Evolutionary conservation across 2,797 vertebrate species (phyloP), one percentile per base, ranked within the genome.

Genomic region (Characodon lateralis): DNA sequence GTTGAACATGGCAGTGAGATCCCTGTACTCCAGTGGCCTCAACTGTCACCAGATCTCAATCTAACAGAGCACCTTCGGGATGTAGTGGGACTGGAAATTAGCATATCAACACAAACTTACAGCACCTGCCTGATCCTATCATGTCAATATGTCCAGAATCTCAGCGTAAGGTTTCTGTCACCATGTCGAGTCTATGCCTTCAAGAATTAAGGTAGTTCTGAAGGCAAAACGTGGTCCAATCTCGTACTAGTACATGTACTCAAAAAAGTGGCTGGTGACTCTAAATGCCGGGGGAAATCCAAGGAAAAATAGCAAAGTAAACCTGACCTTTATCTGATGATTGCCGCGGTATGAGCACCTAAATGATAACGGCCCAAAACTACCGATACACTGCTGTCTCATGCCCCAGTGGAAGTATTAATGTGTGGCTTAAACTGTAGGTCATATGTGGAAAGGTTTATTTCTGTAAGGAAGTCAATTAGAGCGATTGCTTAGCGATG

Each of bases 401-500:
- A 43, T 79, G 51, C 39, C 71, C 76, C 82, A 72, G 68, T 83
- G 79, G 84, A 78, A n/a, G 71, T 59, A 61, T 66, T 86, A 83
- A 87, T 77, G 71, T 78, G 66, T 80, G 68, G 53, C 77, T 85
- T 73, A 74, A 72, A 79, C 79, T 77, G 71, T 72, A 66, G 80
- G 80, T 81, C 73, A 72, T 51, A 77, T 50, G 63, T n/a, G 56
- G 66, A 81, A 26, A 73, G 35, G 74, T 66, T 74, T 50, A 84
- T 86, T 31, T 58, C 78, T 82, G 85, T 73, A 85, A 88, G 78
- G 80, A 83, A 85, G 85, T 85, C 77, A 85, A 87, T 92, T 91
- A 85, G 75, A 78, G 75, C 24, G 70, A 76, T 35, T 80, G 84
- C 58, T 76, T 63, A 61, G 39, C 48, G 74, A 77, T 24, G 22